Percentiles rank a stretch among this genome's conserved stretches.
Evolutionary conservation across 2,888 invertebrate genomes (phyloP).

Genomic region (Syrphus vitripennis): DNA sequence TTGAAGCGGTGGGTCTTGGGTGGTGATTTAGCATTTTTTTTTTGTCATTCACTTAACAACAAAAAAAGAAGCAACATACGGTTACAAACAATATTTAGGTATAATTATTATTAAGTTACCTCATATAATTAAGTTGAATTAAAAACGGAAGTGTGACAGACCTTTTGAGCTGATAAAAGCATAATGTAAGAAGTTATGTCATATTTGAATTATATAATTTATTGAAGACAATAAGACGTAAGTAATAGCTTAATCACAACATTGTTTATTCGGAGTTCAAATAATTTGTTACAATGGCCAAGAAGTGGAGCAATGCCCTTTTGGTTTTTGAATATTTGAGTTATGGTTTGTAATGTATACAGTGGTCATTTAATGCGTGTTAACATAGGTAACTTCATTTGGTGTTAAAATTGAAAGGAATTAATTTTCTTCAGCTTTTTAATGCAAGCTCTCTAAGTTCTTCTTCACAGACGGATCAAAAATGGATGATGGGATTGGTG

Average conservation of each 20-base stretch:
- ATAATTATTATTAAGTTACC: neutral
- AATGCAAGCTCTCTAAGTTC: no score
- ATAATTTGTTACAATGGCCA: neutral
- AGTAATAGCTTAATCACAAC: neutral
- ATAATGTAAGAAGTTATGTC: neutral
- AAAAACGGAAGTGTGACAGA: neutral
- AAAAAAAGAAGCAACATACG: neutral
- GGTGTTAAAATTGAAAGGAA: neutral
- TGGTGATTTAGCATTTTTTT: conserved; percentile 40
- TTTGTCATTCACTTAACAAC: neutral
- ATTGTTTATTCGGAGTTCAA: neutral
- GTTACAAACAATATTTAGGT: neutral
- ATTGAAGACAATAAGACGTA: neutral
- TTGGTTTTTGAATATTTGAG: neutral
- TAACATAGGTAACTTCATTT: neutral
- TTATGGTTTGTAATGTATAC: no score
- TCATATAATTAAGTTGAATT: neutral
- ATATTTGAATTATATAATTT: neutral
- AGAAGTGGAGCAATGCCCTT: conserved; percentile 2
- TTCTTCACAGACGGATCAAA: no score
- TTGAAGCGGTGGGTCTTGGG: conserved; percentile 5
- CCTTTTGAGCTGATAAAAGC: neutral
- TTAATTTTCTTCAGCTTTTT: no score
- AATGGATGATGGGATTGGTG: no score
- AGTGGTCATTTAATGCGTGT: neutral